Conservation (phyloP, 2,888 invertebrate genomes). For the Therioaphis trifolii region DNA sequence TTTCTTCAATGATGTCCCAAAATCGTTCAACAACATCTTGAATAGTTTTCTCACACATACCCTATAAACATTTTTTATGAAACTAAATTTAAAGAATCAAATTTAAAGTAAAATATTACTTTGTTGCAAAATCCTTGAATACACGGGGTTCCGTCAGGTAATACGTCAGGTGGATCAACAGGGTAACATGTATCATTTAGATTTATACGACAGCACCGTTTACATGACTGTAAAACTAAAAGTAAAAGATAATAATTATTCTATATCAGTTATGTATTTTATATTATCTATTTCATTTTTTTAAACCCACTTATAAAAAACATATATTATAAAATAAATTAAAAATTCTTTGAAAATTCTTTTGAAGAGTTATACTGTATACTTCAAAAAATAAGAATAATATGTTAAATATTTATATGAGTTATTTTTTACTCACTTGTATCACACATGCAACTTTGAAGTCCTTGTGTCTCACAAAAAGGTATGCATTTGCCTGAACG, state of each 20-base stretch:
- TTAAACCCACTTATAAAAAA: too few relatives aligned
- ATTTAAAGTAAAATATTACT: conserved; percentile 70
- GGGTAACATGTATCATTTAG: conserved; percentile 93
- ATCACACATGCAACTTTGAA: conserved; percentile 97
- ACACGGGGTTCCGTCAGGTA: conserved; percentile 94
- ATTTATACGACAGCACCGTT: conserved; percentile 91
- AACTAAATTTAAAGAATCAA: conserved; percentile 22
- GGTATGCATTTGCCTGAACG: conserved; percentile 91
- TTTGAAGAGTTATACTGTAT: too few relatives aligned
- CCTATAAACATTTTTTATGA: conserved; percentile 72
- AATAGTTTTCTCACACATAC: conserved; percentile 92
- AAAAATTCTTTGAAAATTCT: too few relatives aligned
- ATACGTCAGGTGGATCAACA: conserved; percentile 86
- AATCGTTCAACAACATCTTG: conserved; percentile 95
- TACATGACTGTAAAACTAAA: conserved; percentile 92
- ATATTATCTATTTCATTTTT: too few relatives aligned
- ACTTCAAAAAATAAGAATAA: too few relatives aligned
- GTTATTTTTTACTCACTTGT: conserved; percentile 75
- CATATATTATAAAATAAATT: too few relatives aligned
- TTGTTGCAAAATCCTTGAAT: conserved; percentile 97
- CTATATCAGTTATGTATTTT: too few relatives aligned
- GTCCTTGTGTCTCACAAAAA: conserved; percentile 92
- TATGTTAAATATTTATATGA: too few relatives aligned
- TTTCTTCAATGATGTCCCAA: conserved; percentile 97
- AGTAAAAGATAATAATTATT: conserved; percentile 64